Conservation (phyloP, 2,797 vertebrate species). For the Protonibea diacanthus region DNA sequence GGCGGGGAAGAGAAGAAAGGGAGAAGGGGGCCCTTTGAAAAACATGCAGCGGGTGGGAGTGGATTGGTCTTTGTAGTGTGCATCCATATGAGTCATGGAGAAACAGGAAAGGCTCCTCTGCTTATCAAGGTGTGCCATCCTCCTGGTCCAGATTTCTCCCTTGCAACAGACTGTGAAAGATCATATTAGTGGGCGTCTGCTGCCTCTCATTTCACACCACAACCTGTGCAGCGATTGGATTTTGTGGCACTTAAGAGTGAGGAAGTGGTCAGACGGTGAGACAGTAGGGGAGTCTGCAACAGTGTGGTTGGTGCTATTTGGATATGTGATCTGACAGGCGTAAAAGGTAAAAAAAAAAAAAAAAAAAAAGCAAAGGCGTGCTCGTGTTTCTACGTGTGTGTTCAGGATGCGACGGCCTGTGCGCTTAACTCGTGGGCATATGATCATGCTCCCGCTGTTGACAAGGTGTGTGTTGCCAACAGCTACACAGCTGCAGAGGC, state of each 20-base stretch:
- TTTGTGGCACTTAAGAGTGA: constrained; percentile 66
- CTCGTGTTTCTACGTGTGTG: constrained; percentile 31
- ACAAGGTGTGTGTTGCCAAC: constrained; percentile 62
- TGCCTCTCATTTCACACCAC: constrained; percentile 76
- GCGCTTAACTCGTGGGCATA: constrained; percentile 44
- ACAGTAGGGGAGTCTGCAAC: constrained; percentile 45
- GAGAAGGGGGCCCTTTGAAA: constrained; percentile 58
- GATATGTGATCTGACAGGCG: constrained; percentile 65
- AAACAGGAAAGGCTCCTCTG: constrained; percentile 72
- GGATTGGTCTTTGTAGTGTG: constrained; percentile 71
- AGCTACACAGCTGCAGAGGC: constrained; percentile 54
- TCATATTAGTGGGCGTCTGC: constrained; percentile 76
- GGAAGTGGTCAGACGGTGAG: constrained; percentile 64
- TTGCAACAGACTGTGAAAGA: constrained; percentile 78
- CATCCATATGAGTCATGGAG: constrained; percentile 78
- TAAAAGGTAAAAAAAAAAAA: constrained; percentile 2
- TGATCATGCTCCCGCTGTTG: constrained; percentile 46
- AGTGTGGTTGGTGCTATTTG: constrained; percentile 40
- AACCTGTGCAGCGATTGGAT: constrained; percentile 66
- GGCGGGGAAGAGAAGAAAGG: constrained; percentile 36
- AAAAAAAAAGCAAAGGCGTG: constrained; percentile 24
- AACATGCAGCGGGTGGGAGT: constrained; percentile 60
- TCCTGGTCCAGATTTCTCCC: constrained; percentile 59
- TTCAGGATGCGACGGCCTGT: constrained; percentile 29
- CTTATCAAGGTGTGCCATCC: constrained; percentile 76